phyloP scores from a whole-genome alignment of 2,888 invertebrate species.

The Herminia tarsipennalis region DNA sequence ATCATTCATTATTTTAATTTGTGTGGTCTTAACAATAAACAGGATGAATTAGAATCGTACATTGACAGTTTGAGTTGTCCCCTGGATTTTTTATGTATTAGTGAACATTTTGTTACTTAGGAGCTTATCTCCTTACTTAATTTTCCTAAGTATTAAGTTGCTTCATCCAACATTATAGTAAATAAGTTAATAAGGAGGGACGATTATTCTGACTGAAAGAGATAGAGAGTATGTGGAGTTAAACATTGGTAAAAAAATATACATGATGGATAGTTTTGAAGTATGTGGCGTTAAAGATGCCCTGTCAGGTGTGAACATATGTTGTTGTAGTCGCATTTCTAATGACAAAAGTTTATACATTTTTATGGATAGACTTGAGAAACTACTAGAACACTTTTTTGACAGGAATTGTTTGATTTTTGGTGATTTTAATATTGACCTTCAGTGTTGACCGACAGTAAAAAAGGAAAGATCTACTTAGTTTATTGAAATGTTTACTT shows the following conservation, averaged over 20 bases:
- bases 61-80: background rate
- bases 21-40: background rate
- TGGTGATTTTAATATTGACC: too few relatives aligned
- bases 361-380: background rate
- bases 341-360: background rate
- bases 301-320: background rate
- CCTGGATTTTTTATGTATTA: background rate
- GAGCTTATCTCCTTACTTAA: background rate
- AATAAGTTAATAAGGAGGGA: background rate
- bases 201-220: background rate
- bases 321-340: background rate
- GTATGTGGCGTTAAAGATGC: background rate
- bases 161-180: background rate
- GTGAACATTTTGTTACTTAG: background rate
- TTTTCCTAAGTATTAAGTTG: background rate
- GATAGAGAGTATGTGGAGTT: background rate
- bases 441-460: too few relatives aligned
- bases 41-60: background rate
- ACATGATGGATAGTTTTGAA: background rate
- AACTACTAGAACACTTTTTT: background rate
- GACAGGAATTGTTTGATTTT: too few relatives aligned
- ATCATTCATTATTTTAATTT: too few relatives aligned
- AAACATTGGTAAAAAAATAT: too few relatives aligned
- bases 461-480: too few relatives aligned
- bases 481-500: background rate